Conservation (phyloP, 2,888 invertebrate genomes). For the Belgica antarctica region DNA sequence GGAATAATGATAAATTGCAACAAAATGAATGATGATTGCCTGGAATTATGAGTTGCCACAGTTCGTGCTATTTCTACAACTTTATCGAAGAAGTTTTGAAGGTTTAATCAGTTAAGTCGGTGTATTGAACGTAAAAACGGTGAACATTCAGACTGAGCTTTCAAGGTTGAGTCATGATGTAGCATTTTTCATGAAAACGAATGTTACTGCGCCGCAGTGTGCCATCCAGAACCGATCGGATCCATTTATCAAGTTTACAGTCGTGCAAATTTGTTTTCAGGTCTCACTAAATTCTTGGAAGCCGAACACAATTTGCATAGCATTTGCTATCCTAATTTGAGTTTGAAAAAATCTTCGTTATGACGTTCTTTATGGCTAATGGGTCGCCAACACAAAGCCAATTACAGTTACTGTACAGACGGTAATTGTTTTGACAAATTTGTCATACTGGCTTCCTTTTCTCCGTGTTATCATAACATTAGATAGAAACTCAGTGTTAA, state of each 20-base stretch:
- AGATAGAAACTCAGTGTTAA: not conserved
- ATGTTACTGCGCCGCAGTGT: not conserved
- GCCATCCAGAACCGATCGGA: slow-evolving; percentile 3
- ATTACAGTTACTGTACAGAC: not conserved
- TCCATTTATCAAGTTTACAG: not conserved
- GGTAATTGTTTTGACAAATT: slow-evolving; percentile 15
- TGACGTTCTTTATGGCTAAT: not conserved
- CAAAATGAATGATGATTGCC: slow-evolving; percentile 10
- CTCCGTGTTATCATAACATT: not conserved
- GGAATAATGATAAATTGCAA: slow-evolving; percentile 5
- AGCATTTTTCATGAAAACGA: not conserved
- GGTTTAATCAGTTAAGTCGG: no score
- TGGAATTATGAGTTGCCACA: no score
- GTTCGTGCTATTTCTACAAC: not conserved
- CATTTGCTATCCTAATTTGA: not conserved
- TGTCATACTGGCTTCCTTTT: not conserved
- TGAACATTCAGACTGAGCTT: no score
- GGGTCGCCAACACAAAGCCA: not conserved
- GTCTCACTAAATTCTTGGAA: not conserved
- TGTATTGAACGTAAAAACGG: no score
- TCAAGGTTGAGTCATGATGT: not conserved
- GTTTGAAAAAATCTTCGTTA: not conserved
- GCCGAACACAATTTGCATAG: not conserved
- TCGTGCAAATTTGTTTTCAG: no score
- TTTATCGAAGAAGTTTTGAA: no score